Percentiles rank a stretch among this genome's conserved stretches.
Evolutionary conservation across 2,113 vertebrate species (phyloP).

Genomic region (Zootoca vivipara): DNA sequence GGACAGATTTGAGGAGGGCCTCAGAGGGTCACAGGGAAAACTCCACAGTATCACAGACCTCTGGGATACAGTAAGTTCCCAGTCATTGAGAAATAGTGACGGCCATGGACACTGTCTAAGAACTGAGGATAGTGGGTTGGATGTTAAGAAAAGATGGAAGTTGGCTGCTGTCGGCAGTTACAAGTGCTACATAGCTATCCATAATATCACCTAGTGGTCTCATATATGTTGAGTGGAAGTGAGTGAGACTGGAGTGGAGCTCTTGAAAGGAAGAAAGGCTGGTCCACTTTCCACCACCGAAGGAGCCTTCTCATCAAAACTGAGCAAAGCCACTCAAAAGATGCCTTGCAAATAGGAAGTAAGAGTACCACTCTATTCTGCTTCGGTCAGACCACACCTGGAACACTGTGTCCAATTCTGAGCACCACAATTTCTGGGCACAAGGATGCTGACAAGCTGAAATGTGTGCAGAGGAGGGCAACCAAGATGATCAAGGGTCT

Average conservation of each 20-base stretch:
- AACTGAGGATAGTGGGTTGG: neutral
- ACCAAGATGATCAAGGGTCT: too few relatives aligned
- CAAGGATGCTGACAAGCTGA: too few relatives aligned
- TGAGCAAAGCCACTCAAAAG: neutral
- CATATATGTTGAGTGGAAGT: neutral
- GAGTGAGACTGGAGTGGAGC: too few relatives aligned
- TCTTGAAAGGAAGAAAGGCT: neutral
- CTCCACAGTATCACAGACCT: too few relatives aligned
- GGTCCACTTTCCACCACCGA: neutral
- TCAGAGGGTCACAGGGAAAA: too few relatives aligned
- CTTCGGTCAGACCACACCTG: too few relatives aligned
- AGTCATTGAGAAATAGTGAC: neutral
- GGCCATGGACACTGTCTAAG: neutral
- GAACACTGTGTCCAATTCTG: too few relatives aligned
- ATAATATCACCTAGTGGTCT: neutral
- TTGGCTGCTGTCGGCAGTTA: neutral
- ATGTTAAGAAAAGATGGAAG: neutral
- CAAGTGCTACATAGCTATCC: neutral
- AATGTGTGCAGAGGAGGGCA: too few relatives aligned
- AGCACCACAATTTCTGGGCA: too few relatives aligned
- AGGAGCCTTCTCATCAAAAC: neutral
- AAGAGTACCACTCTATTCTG: too few relatives aligned
- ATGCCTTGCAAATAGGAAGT: neutral
- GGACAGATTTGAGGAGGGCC: too few relatives aligned
- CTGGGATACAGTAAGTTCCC: too few relatives aligned